Conservation (phyloP, 2,888 invertebrate genomes). For the Liopterus haemorrhoidalis region DNA sequence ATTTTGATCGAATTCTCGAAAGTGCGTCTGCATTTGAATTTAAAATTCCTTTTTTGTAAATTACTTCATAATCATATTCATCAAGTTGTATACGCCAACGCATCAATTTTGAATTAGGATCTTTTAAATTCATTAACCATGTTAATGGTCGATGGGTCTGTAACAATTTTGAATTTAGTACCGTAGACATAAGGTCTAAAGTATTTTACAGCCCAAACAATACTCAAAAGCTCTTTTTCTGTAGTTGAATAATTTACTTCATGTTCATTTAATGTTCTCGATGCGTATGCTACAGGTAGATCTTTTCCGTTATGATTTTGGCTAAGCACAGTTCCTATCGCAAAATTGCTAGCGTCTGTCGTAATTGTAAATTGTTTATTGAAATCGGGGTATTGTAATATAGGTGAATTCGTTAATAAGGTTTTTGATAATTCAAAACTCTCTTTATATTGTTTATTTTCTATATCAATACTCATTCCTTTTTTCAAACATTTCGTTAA, state of each 20-base stretch:
- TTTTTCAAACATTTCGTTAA: no score
- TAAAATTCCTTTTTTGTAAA: conserved; percentile 27
- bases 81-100: no score
- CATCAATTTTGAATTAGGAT: conserved; percentile 31
- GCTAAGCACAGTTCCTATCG: conserved; percentile 30
- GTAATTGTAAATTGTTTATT: conserved; percentile 29
- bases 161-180: conserved; percentile 32
- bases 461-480: no score
- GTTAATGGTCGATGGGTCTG: conserved; percentile 32
- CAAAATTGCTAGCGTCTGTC: conserved; percentile 33
- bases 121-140: conserved; percentile 32
- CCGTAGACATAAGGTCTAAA: conserved; percentile 35
- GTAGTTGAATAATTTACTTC: conserved; percentile 29
- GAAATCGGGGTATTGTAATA: conserved; percentile 28
- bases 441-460: no score
- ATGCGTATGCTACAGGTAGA: conserved; percentile 33
- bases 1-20: background rate
- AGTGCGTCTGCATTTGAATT: conserved; percentile 12
- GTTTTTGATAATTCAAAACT: no score
- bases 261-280: conserved; percentile 28
- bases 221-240: conserved; percentile 33
- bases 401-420: no score
- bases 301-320: conserved; percentile 35
- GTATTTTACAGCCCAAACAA: conserved; percentile 33
- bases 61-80: conserved; percentile 33